These are phyloP conservation scores for Sarcophaga variegata DNA, from an alignment of 2,888 invertebrate species.

Conservation along the genomic window DNA sequence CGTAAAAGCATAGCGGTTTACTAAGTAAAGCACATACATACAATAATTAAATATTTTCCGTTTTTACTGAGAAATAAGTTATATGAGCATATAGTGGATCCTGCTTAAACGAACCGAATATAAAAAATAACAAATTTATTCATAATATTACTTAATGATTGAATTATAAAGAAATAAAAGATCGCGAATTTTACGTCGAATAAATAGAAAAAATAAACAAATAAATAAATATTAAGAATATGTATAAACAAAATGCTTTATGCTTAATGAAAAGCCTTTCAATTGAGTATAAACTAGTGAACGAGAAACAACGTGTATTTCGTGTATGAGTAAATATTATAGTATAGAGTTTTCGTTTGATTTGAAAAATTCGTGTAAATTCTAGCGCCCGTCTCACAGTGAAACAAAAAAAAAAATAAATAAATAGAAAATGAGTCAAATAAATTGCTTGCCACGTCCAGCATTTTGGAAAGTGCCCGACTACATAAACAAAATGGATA, in stretches of 20 bases:
- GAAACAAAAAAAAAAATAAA: conserved; percentile 26
- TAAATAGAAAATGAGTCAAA: conserved; percentile 66
- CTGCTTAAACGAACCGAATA: conserved; percentile 8
- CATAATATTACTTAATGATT: conserved; percentile 41
- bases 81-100: conserved; percentile 27
- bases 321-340: conserved; percentile 13
- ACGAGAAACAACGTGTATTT: conserved; percentile 65
- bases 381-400: conserved; percentile 26
- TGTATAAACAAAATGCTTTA: conserved; percentile 66
- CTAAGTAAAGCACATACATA: conserved; percentile 2
- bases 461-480: conserved; percentile 78
- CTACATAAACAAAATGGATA: conserved; percentile 45
- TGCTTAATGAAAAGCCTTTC: conserved; percentile 61
- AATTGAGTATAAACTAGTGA: conserved; percentile 71
- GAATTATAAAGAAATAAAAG: conserved; percentile 38
- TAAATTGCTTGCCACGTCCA: conserved; percentile 75
- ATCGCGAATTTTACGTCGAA: conserved; percentile 50
- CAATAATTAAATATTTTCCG: background rate
- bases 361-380: conserved; percentile 38
- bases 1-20: conserved; percentile 30
- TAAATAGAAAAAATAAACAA: conserved; percentile 44
- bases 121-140: conserved; percentile 27
- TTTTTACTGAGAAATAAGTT: background rate
- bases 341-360: conserved; percentile 51
- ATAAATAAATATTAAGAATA: conserved; percentile 62